Evolutionary conservation across 2,113 vertebrate genomes (phyloP).

Genomic region (Lampris megalopsis): DNA sequence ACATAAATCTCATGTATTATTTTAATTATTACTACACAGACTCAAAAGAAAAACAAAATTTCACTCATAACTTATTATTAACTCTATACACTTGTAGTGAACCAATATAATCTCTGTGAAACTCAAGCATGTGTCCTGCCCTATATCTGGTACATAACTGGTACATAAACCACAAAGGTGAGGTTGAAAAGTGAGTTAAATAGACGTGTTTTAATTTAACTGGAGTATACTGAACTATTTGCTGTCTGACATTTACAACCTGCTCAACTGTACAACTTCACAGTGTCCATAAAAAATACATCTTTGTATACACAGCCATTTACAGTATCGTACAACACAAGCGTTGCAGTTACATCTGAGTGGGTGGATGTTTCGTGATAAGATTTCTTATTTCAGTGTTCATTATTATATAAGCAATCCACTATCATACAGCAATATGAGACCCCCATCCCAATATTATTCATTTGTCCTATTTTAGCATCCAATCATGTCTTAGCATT

Average conservation of each 20-base stretch:
- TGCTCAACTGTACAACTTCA: slow-evolving; percentile 79
- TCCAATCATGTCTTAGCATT: slow-evolving; percentile 1
- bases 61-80: too few relatives aligned
- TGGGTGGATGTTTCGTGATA: slow-evolving; percentile 42
- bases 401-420: slow-evolving; percentile 47
- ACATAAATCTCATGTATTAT: too few relatives aligned
- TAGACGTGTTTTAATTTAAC: slow-evolving; percentile 81
- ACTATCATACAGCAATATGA: slow-evolving; percentile 22
- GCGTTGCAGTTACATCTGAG: slow-evolving; percentile 57
- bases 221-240: slow-evolving; percentile 70
- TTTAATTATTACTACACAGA: too few relatives aligned
- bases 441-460: slow-evolving; percentile 9
- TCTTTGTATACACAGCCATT: slow-evolving; percentile 83
- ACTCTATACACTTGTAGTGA: too few relatives aligned
- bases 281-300: slow-evolving; percentile 85
- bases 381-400: slow-evolving; percentile 26
- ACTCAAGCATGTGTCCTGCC: not conserved
- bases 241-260: slow-evolving; percentile 75
- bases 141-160: not conserved
- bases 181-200: slow-evolving; percentile 56
- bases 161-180: slow-evolving; percentile 9
- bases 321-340: slow-evolving; percentile 82
- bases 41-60: too few relatives aligned
- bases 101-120: not conserved
- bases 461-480: slow-evolving; percentile 19